Base-by-base conservation (phyloP, 2,888 invertebrate species). In the Crioceris asparagi region DNA sequence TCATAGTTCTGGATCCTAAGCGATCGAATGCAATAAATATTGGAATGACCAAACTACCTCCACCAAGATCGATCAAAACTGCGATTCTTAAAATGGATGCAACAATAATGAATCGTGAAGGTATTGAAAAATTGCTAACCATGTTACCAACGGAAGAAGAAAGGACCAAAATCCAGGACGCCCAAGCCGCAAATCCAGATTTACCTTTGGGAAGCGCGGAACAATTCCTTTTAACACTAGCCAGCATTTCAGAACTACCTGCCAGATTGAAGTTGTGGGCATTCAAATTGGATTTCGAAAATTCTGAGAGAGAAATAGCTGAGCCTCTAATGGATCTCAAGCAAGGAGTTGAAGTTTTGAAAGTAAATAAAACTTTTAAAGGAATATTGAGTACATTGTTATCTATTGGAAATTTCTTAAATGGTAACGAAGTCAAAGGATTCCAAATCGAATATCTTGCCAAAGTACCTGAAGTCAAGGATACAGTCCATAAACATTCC, bases 31-130 rank as follows among this genome's bases (percentile, higher is more conserved):
- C 94, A 27, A 98, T 99, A 52, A 98, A 98, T 63, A 99, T 99
- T 54, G 96, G 96, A 11, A 87, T 99, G 83, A 99, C 97, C 15
- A 97, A 96, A 62, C 69, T 99, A 46, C 98, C 98, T 2, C 96
- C 96, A 1, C 91, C 96, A 0, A 77, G 94, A 47, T 91, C 96
- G 5, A 99, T 99, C 46, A 97, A 97, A 62, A 87, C 94, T n/a
- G 98, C 97, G 17, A 92, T 94, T 45, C 71, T 98, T 63, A 99
- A 98, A 69, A 99, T 99, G 94, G 98, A 99, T 62, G 87, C 90
- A 2, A 90, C 94, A 1, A 92, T 98, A 31, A 88, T 99, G 67
- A 98, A 94, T 51, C 75, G 94, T 51, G 98, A 99, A 66, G 94
- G 94, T 17, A 94, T 97, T 49, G 96, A 96, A 72, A 99, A 99